Evolutionary conservation across 2,888 invertebrate genomes (phyloP), one percentile per base, ranked within the genome.

Genomic region (Athrips mouffetella): DNA sequence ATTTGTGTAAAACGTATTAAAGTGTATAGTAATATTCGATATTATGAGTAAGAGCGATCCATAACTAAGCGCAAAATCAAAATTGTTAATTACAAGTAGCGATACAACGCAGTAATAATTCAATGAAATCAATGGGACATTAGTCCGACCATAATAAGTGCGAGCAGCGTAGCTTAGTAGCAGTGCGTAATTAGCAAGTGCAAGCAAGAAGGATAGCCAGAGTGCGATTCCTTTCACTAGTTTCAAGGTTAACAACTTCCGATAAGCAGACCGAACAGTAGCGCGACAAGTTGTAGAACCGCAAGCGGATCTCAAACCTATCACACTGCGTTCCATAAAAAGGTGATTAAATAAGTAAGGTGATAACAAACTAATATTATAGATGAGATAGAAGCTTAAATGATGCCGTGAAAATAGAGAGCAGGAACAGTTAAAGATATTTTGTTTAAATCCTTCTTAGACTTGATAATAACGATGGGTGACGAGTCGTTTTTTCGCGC

Each of bases 401-500:
- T 31, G n/a, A 11, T 3, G 6, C n/a, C 3, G 31, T 11, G 11
- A 31, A 31, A 7, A 31, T 31, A 31, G 6, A 31, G 10, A 11
- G 3, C 11, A 31, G 31, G 31, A 31, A 10, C 27, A 40, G 20
- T 3, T 40, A 21, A 40, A 11, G 13, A 3, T 3, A 40, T 20
- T 11, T 42, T 42, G 42, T 37, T 46, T 46, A 35, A 46, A 46
- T 49, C 49, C 7, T 8, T 21, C 15, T 49, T 21, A 2, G 25
- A 29, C 10, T n/a, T 15, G 7, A 54, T 31, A 1, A 40, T 39
- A 1, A 48, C 10, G 2, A 49, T 40, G 16, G 23, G 46, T 2
- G 49, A 49, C 3, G 49, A 45, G 8, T 51, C 54, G n/a, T 50
- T 50, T 15, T 50, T 54, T 1, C 54, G 37, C 2, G 50, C 51